Conservation (phyloP, 1,140 invertebrate genomes). For the Drosophila ananassae region DNA sequence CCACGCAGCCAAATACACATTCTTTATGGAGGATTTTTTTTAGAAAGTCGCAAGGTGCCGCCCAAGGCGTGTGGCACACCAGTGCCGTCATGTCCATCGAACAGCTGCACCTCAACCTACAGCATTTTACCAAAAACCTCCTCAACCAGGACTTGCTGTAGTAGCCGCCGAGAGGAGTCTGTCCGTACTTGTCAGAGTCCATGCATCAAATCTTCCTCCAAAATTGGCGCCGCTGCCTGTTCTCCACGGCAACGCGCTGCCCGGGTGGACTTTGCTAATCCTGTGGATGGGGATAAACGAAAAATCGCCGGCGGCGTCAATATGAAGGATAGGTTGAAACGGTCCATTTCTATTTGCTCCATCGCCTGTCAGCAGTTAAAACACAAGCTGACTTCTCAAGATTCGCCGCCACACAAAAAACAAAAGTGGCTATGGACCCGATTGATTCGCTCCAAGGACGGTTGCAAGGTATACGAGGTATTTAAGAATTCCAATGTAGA, state of each 20-base stretch:
- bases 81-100: neutral
- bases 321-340: slow-evolving; percentile 10
- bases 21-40: neutral
- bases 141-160: neutral
- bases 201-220: slow-evolving; percentile 14
- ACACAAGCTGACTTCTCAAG: slow-evolving; percentile 4
- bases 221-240: slow-evolving; percentile 1
- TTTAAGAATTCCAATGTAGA: slow-evolving; percentile 50
- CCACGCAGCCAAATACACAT: neutral
- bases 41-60: neutral
- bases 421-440: slow-evolving; percentile 61
- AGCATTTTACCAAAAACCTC: neutral
- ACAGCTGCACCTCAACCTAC: neutral
- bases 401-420: neutral
- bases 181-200: neutral
- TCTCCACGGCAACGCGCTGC: slow-evolving; percentile 28
- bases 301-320: neutral
- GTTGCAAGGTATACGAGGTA: slow-evolving; percentile 62
- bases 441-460: slow-evolving; percentile 30
- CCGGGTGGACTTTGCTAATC: slow-evolving; percentile 56
- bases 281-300: slow-evolving; percentile 19
- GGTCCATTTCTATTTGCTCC: slow-evolving; percentile 39
- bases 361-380: slow-evolving; percentile 32
- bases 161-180: slow-evolving; percentile 6
- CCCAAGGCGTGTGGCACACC: neutral